These are phyloP conservation scores for Notospermus geniculatus DNA, from an alignment of 1,140 invertebrate species.

Conservation along the genomic window DNA sequence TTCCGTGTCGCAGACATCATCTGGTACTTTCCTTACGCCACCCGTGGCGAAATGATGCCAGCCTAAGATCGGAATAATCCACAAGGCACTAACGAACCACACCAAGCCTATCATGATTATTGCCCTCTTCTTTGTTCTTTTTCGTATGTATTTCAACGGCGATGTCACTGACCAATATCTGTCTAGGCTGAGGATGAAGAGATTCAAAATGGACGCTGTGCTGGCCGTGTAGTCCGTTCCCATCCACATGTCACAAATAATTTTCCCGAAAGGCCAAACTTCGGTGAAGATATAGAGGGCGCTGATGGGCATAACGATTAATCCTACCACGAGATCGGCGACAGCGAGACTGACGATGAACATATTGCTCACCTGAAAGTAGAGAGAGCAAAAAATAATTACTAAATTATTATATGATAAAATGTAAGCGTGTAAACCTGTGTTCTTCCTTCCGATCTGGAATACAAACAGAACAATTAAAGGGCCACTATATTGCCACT, in stretches of 20 bases:
- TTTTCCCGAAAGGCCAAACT: conserved; percentile 62
- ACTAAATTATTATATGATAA: no score
- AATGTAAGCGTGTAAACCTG: no score
- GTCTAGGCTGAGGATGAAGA: conserved; percentile 59
- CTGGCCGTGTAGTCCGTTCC: conserved; percentile 64
- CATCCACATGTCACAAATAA: conserved; percentile 58
- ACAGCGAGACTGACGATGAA: conserved; percentile 67
- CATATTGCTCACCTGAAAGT: conserved; percentile 65
- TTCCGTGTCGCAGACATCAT: conserved; percentile 60
- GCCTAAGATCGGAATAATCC: conserved; percentile 60
- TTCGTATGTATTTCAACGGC: conserved; percentile 63
- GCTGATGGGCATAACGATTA: conserved; percentile 67
- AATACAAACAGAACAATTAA: no score
- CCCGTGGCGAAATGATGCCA: conserved; percentile 58
- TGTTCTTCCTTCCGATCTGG: no score
- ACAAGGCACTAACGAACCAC: conserved; percentile 59
- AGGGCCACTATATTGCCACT: no score
- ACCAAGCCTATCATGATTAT: conserved; percentile 58
- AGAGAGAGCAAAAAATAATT: no score
- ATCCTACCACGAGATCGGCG: conserved; percentile 65
- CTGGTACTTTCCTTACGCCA: conserved; percentile 45
- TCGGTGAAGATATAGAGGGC: conserved; percentile 64
- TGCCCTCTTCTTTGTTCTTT: conserved; percentile 63
- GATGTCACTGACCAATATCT: conserved; percentile 62
- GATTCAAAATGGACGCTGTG: conserved; percentile 66